A percentile compares a stretch with the other conserved stretches of the same genome.
Evolutionary conservation across 2,113 vertebrate species (phyloP).

Genomic region (Leptosomus discolor): DNA sequence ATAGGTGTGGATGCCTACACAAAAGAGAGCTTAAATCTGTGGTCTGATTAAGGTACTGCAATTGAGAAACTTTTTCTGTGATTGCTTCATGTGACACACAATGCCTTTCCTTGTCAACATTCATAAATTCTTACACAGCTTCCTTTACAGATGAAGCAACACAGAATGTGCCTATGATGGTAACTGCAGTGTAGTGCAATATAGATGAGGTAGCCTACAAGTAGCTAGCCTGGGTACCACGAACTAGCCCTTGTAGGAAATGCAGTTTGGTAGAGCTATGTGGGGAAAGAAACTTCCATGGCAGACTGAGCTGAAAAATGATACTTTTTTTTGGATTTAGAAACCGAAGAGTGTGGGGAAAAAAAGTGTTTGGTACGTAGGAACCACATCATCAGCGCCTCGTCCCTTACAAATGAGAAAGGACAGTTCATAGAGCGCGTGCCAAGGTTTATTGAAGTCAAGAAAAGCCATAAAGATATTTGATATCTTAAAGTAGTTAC

Average conservation of each 20-base stretch:
- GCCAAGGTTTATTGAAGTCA: background rate
- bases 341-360: rapidly evolving
- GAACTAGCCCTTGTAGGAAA: background rate
- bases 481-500: background rate
- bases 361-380: background rate
- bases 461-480: background rate
- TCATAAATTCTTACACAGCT: background rate
- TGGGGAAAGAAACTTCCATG: rapidly evolving
- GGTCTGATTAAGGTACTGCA: background rate
- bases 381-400: background rate
- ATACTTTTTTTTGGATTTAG: background rate
- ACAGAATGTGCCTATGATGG: background rate
- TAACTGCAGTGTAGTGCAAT: background rate
- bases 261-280: background rate
- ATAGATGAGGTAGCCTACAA: background rate
- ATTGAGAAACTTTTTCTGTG: background rate
- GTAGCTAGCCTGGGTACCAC: background rate
- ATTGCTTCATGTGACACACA: background rate
- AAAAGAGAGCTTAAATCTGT: background rate
- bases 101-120: background rate
- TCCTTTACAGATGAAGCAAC: background rate
- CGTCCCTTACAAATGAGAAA: background rate
- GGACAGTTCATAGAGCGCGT: background rate
- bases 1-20: background rate
- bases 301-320: background rate